A percentile compares a stretch with the other conserved stretches of the same genome.
These are phyloP conservation scores for Phalanger gymnotis DNA, from an alignment of 2,797 vertebrate genomes.

Conservation along the genomic window DNA sequence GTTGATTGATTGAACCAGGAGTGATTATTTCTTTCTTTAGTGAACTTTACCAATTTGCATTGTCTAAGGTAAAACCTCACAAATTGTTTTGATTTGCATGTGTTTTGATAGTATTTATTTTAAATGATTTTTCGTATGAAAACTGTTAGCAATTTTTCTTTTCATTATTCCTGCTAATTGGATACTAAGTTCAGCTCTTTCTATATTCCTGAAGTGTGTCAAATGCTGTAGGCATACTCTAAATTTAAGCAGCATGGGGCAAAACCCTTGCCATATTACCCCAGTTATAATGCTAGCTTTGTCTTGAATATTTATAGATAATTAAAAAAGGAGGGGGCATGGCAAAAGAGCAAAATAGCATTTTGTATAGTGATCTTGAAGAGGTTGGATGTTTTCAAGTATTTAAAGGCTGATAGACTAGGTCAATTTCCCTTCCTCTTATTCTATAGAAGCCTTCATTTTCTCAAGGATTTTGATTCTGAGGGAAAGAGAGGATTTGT, in stretches of 20 bases:
- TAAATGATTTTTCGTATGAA: neutral
- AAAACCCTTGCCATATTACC: neutral
- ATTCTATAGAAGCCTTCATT: neutral
- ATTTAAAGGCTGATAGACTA: neutral
- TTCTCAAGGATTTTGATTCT: neutral
- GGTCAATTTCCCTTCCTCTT: neutral
- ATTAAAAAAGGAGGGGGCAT: neutral
- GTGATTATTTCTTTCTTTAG: neutral
- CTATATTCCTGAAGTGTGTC: neutral
- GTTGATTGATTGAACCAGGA: neutral
- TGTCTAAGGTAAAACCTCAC: neutral
- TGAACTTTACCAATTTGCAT: neutral
- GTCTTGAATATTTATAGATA: neutral
- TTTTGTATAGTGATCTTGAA: neutral
- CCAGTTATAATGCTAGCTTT: neutral
- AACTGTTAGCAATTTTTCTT: neutral
- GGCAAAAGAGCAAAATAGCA: neutral
- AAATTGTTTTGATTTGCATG: neutral
- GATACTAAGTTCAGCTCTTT: neutral
- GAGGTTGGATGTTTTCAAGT: neutral
- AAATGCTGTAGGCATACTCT: neutral
- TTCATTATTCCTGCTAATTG: neutral
- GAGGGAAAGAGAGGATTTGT: neutral
- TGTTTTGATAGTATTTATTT: neutral
- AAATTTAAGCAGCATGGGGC: neutral